Evolutionary conservation across 2,888 invertebrate genomes (phyloP).

Genomic region (Drosophila hawaiiensis): DNA sequence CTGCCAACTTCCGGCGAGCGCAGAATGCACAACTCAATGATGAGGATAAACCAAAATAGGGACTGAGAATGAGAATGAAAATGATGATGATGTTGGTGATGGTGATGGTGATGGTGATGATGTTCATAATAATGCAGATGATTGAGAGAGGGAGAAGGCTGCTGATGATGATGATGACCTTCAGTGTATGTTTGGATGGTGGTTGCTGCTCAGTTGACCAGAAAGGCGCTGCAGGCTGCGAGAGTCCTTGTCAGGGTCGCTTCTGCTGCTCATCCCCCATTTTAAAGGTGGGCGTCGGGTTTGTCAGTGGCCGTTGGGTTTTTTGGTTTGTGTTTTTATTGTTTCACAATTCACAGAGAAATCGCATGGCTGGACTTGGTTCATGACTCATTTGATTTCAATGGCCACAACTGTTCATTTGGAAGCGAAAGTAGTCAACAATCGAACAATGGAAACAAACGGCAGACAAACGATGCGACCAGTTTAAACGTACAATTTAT

Average conservation of each 20-base stretch:
- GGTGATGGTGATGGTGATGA: slow-evolving; percentile 9
- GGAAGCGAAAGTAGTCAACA: slow-evolving; percentile 64
- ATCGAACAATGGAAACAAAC: slow-evolving; percentile 30
- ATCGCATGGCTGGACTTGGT: slow-evolving; percentile 38
- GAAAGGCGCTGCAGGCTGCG: slow-evolving; percentile 49
- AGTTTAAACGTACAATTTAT: slow-evolving; percentile 9
- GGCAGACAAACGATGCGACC: slow-evolving; percentile 17
- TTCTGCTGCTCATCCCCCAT: not conserved
- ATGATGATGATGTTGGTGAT: slow-evolving; percentile 5
- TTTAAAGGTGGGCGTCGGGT: slow-evolving; percentile 3
- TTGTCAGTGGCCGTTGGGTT: not conserved
- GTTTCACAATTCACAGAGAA: slow-evolving; percentile 55
- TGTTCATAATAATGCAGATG: slow-evolving; percentile 11
- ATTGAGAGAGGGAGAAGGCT: slow-evolving; percentile 7
- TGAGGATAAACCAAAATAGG: slow-evolving; percentile 14
- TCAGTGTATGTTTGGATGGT: slow-evolving; percentile 29
- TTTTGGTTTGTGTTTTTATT: slow-evolving; percentile 56
- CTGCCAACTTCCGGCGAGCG: slow-evolving; percentile 79
- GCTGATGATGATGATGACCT: slow-evolving; percentile 60
- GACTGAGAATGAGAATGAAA: slow-evolving; percentile 1
- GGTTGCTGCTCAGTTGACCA: slow-evolving; percentile 72
- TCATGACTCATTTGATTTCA: slow-evolving; percentile 76
- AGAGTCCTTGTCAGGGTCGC: slow-evolving; percentile 44
- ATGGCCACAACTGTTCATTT: slow-evolving; percentile 72
- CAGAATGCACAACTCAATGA: slow-evolving; percentile 47